A percentile compares a stretch with the other conserved stretches of the same genome.
Conservation (phyloP, 2,113 vertebrate genomes). For the Erpornis zantholeuca region DNA sequence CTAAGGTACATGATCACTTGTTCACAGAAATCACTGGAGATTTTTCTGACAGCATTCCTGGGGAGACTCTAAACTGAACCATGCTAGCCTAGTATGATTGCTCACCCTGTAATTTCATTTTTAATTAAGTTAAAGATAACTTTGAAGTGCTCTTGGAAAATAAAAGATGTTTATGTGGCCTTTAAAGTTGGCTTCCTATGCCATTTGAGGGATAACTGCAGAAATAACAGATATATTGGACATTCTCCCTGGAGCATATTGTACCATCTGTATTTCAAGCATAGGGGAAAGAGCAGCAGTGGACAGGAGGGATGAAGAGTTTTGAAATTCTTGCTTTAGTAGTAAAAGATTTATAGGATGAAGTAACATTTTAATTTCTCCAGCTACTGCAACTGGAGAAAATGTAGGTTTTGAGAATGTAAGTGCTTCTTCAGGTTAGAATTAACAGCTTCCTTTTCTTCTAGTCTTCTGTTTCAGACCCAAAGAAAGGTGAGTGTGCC, state of each 20-base stretch:
- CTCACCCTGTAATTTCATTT: background rate
- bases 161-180: background rate
- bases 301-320: background rate
- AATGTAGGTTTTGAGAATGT: background rate
- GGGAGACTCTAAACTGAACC: background rate
- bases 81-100: background rate
- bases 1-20: background rate
- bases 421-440: background rate
- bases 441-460: background rate
- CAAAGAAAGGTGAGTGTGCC: background rate
- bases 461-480: background rate
- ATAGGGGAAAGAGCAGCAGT: background rate
- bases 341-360: background rate
- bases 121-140: slow-evolving; percentile 15
- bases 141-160: slow-evolving; percentile 30
- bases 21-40: background rate
- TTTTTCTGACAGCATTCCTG: background rate
- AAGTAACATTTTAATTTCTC: background rate
- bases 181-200: background rate
- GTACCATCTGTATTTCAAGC: background rate
- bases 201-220: background rate
- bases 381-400: background rate
- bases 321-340: background rate
- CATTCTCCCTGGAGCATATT: background rate
- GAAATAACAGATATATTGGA: background rate